Percentiles rank a stretch among this genome's conserved stretches.
phyloP scores from a whole-genome alignment of 2,888 invertebrate species.

The Drosophila robusta region DNA sequence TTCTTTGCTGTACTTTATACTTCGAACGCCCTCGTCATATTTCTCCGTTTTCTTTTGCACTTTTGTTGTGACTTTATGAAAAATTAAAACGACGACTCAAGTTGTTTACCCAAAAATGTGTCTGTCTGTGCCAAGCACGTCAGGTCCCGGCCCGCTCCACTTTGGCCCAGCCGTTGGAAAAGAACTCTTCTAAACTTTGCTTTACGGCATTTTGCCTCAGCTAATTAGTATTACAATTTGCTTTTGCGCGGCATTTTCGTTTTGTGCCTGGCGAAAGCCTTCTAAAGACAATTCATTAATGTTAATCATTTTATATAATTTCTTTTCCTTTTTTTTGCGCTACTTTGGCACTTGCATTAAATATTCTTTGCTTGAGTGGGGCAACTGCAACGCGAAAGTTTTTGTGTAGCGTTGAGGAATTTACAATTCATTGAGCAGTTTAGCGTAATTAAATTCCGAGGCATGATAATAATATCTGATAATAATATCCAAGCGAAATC shows the following conservation, averaged over 20 bases:
- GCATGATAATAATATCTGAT: slow-evolving; percentile 55
- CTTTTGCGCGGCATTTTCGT: slow-evolving; percentile 54
- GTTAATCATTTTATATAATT: slow-evolving; percentile 76
- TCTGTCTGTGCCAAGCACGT: slow-evolving; percentile 31
- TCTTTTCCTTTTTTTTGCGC: slow-evolving; percentile 40
- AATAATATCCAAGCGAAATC: slow-evolving; percentile 43
- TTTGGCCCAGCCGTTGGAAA: slow-evolving; percentile 12
- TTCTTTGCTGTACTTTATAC: slow-evolving; percentile 2
- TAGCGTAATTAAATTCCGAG: slow-evolving; percentile 77
- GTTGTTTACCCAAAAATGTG: slow-evolving; percentile 75
- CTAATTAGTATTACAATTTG: slow-evolving; percentile 81
- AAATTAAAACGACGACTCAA: slow-evolving; percentile 75
- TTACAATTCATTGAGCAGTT: slow-evolving; percentile 81
- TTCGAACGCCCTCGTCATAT: slow-evolving; percentile 15
- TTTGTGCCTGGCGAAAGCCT: slow-evolving; percentile 39
- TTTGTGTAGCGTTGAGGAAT: slow-evolving; percentile 42
- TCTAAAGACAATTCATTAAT: slow-evolving; percentile 76
- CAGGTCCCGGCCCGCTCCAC: slow-evolving; percentile 1
- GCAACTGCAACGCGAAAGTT: slow-evolving; percentile 64
- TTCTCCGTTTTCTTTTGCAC: slow-evolving; percentile 52
- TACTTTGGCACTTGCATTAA: slow-evolving; percentile 57
- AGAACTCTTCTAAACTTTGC: slow-evolving; percentile 69
- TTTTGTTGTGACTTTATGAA: slow-evolving; percentile 70
- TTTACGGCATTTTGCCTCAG: slow-evolving; percentile 60
- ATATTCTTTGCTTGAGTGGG: slow-evolving; percentile 23